Evolutionary conservation across 2,888 invertebrate genomes (phyloP), one percentile per base, ranked within the genome.

Genomic region (Alentia gelatinosa): DNA sequence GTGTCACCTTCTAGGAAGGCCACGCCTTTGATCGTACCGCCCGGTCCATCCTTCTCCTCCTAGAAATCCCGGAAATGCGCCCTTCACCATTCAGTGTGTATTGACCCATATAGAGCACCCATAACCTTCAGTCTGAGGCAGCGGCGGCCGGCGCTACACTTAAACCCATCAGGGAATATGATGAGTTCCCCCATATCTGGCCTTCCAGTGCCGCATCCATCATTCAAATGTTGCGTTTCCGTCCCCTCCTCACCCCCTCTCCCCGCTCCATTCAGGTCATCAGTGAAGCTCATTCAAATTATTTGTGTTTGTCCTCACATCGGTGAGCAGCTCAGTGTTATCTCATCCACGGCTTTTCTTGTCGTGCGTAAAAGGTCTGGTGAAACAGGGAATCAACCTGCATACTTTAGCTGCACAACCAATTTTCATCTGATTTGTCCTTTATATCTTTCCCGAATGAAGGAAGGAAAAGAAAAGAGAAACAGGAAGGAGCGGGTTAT

Each of bases 31-130:
- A 86, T 86, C 86, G 47, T 86, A 37, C 47, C 47, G 26, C 50
- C 42, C 47, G 47, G 26, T 19, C 86, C 47, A 86, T 86, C 86
- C 23, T 47, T 42, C 35, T 47, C 86, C 50, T n/a, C 86, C 42
- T 47, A 50, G 86, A 86, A 86, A 47, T 86, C 30, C 86, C 12
- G 86, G 86, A 86, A 86, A 86, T 86, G 50, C 26, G 50, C 30
- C 86, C 86, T 47, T 86, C 47, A 33, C 23, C 86, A 86, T 86
- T 86, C 86, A 86, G 42, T 86, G 86, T 42, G 86, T 86, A 86
- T 86, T 86, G 86, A 86, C 86, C 42, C 86, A 35, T 47, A 50
- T 37, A 79, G 79, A n/a, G 35, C 79, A 79, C 37, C 79, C 15
- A 35, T 39, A 35, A 79, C 79, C 79, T 79, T 79, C n/a, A n/a